Evolutionary conservation across 2,113 vertebrate genomes (phyloP), one percentile per base, ranked within the genome.

Genomic region (Grantiella picta): DNA sequence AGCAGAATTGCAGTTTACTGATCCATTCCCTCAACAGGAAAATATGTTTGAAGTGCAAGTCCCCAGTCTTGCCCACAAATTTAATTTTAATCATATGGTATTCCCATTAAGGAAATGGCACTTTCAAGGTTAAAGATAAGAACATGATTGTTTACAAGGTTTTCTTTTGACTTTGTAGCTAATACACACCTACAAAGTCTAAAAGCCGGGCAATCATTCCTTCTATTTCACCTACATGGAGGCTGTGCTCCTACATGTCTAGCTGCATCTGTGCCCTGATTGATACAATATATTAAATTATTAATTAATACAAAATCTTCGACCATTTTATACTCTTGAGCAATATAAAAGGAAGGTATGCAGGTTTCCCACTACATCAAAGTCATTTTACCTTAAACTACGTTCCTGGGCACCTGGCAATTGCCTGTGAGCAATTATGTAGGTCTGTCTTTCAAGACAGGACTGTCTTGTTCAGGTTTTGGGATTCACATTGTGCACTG

Each of bases 121-220:
- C 22, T 89, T 86, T 59, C 77, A 91, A 57, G 36, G 42, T 89
- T 78, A 86, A 91, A 94, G 25, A 50, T 73, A 89, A 82, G 19
- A 79, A 72, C 11, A 25, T 15, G 17, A 56, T 73, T 86, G 16
- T 80, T 90, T 94, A 56, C 22, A 53, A 85, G 36, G 24, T 80
- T 81, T 91, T 45, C 42, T 88, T 90, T 72, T 88, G 40, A 68
- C 31, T 81, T 75, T 60, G 66, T 14, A 56, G 36, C 15, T 42
- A 71, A 71, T 56, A 27, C 29, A 54, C 21, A 36, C 21, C 12
- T 60, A 68, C 12, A 52, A 61, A 68, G 19, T 56, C 40, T 52
- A 61, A 89, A 33, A 86, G 42, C 9, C 3, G 3, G 13, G 19
- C 12, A 42, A 36, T 72, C 31, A 31, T 63, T 81, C 21, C 44